These are phyloP conservation scores for Ladona fulva DNA, from an alignment of 1,140 invertebrate species.

Conservation along the genomic window DNA sequence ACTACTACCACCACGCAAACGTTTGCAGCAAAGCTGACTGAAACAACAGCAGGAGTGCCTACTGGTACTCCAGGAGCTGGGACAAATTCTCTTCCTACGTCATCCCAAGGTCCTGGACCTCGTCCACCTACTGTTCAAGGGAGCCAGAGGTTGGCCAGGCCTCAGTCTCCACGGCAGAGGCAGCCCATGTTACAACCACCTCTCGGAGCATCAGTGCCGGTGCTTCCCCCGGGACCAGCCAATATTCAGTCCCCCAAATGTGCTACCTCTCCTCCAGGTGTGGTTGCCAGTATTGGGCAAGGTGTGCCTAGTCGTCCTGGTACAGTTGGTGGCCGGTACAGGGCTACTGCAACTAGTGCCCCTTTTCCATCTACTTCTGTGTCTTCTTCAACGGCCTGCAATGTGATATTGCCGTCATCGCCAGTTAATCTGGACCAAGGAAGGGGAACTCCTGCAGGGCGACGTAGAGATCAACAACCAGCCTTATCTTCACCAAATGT, in stretches of 20 bases:
- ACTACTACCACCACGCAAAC: slow-evolving; percentile 43
- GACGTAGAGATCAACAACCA: slow-evolving; percentile 30
- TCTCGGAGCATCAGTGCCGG: not conserved
- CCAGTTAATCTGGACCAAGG: slow-evolving; percentile 14
- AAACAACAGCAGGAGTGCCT: slow-evolving; percentile 35
- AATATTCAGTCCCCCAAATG: slow-evolving; percentile 16
- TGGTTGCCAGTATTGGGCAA: not conserved
- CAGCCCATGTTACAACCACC: not conserved
- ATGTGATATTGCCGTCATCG: slow-evolving; percentile 19
- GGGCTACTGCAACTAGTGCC: slow-evolving; percentile 24
- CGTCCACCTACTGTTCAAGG: not conserved
- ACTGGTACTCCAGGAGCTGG: slow-evolving; percentile 27
- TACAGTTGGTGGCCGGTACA: slow-evolving; percentile 27
- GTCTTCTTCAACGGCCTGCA: slow-evolving; percentile 23
- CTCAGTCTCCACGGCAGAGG: not conserved
- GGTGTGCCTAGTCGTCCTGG: slow-evolving; percentile 27
- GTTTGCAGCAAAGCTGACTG: slow-evolving; percentile 52
- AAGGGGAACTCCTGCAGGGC: slow-evolving; percentile 29
- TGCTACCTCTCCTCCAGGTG: slow-evolving; percentile 8
- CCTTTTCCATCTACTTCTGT: slow-evolving; percentile 30
- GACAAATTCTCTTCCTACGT: slow-evolving; percentile 25
- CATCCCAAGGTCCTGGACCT: not conserved
- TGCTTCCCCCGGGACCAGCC: slow-evolving; percentile 1
- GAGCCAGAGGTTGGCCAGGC: not conserved
- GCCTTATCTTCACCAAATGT: slow-evolving; percentile 31